phyloP scores from a whole-genome alignment of 2,888 invertebrate genomes.

The Nowickia ferox region DNA sequence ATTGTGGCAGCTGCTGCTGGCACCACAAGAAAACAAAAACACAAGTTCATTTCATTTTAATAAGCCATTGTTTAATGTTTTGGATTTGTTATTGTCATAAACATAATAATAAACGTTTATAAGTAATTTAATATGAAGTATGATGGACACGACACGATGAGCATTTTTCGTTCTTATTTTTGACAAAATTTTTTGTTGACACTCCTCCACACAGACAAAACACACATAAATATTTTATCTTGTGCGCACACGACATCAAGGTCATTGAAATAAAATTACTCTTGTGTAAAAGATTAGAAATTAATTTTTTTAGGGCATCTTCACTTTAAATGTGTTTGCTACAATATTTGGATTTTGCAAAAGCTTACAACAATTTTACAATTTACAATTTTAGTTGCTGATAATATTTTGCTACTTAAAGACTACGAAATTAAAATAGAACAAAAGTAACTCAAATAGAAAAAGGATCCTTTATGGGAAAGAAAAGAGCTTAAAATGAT shows the following conservation, averaged over 20 bases:
- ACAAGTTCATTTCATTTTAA: conserved; percentile 49
- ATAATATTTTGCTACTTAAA: background rate
- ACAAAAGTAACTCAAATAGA: too few species aligned
- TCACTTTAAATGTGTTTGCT: background rate
- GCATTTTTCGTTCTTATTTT: background rate
- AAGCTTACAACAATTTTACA: background rate
- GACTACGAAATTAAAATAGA: background rate
- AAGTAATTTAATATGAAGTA: conserved; percentile 10
- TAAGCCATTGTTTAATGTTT: conserved; percentile 45
- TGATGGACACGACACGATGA: conserved; percentile 17
- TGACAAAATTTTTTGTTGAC: background rate
- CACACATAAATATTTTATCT: conserved; percentile 38
- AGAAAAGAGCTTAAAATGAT: too few species aligned
- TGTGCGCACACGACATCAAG: conserved; percentile 21
- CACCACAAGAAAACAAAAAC: background rate
- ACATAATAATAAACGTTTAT: conserved; percentile 22
- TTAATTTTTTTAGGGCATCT: background rate
- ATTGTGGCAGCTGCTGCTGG: conserved; percentile 46
- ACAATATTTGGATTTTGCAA: background rate
- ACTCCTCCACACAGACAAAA: conserved; percentile 7
- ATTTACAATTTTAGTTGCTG: background rate
- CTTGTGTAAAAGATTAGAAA: conserved; percentile 19
- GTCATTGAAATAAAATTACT: conserved; percentile 24
- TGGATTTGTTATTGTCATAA: conserved; percentile 24
- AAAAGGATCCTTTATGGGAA: too few species aligned